Base-by-base conservation (phyloP, 2,888 invertebrate species). In the Dasysyrphus tricinctus region DNA sequence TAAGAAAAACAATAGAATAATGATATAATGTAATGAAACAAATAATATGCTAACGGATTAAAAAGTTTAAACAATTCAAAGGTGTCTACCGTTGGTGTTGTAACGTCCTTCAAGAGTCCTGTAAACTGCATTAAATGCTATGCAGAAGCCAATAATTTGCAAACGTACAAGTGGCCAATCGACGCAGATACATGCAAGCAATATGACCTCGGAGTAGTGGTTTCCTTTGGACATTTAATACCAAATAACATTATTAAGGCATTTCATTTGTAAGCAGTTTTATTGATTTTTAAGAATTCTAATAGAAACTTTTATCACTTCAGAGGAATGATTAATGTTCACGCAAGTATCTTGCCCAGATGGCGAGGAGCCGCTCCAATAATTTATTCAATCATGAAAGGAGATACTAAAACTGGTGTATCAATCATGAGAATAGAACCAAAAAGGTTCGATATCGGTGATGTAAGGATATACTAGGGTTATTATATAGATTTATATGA, bases 281-380 rank as follows among this genome's bases (percentile, higher is more conserved):
- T 65, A 54, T 32, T 47, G 0, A n/a, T 54, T 14, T 14, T n/a
- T 4, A 3, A n/a, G 7, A 54, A 51, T 29, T 12, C 14, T 51
- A 11, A 29, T 12, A 29, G 6, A 51, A 29, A 1, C 1, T 0
- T 29, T 29, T 54, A 44, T 67, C 32, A 44, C 9, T 84, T 16
- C 32, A 97, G 97, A 89, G 98, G 98, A 34, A 97, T 98, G 94
- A 93, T 98, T 42, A 99, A 99, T 93, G 96, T 98, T 0, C 99
- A 99, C 92, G 97, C 96, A 0, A 98, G 98, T 92, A 92, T 98
- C 65, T 92, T 99, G 85, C 99, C 99, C 0, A 94, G 96, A 75
- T 98, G 98, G 97, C 94, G 98, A 88, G 99, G 99, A 7, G 97
- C 98, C 11, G 96, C 98, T 0, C 99, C 99, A 0, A 96, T 98